phyloP scores from a whole-genome alignment of 2,888 invertebrate species.

The Xylophagus ater region DNA sequence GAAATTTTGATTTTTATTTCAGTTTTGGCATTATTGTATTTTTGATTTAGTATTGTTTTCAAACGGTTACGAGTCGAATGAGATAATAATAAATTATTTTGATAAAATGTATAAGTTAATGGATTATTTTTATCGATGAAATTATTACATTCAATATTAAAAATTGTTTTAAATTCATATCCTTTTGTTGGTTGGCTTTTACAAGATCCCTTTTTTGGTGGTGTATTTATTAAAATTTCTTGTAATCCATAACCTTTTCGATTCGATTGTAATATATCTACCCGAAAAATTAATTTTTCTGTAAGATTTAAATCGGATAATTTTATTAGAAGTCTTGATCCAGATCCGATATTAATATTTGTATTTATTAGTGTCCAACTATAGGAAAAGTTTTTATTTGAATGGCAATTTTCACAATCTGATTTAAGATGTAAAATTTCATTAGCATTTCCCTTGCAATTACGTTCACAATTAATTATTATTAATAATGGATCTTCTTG shows the following conservation, averaged over 20 bases:
- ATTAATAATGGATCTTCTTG: conserved; percentile 1
- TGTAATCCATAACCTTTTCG: background rate
- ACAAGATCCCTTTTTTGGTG: conserved; percentile 11
- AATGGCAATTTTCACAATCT: conserved; percentile 7
- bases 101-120: conserved; percentile 7
- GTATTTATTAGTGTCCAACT: conserved; percentile 2
- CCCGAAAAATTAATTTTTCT: too few relatives aligned
- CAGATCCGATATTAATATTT: background rate
- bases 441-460: conserved; percentile 9
- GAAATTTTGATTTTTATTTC: background rate
- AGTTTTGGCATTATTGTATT: background rate
- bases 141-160: conserved; percentile 7
- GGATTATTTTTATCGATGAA: conserved; percentile 7
- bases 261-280: background rate
- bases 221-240: background rate
- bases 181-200: conserved; percentile 6
- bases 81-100: conserved; percentile 1
- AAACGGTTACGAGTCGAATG: conserved; percentile 3
- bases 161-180: conserved; percentile 8
- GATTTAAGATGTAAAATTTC: conserved; percentile 9
- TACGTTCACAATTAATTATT: conserved; percentile 11
- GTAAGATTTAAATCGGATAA: too few relatives aligned
- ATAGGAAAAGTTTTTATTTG: background rate
- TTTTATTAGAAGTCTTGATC: conserved; percentile 5
- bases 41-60: conserved; percentile 4